A percentile compares a stretch with the other conserved stretches of the same genome.
phyloP scores from a whole-genome alignment of 2,888 invertebrate species.

The Apotomis capreana region DNA sequence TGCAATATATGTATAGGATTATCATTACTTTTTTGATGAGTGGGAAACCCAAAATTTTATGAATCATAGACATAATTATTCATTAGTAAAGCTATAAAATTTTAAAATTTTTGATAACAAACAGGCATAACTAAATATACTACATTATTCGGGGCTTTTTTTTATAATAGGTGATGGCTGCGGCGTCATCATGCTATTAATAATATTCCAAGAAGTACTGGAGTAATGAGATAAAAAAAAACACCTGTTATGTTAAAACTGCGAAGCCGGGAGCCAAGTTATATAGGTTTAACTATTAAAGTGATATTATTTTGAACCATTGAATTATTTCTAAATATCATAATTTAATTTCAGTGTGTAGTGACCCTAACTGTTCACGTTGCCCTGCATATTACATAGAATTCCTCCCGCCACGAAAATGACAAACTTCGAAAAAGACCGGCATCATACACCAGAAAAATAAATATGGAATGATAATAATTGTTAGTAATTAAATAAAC shows the following conservation, averaged over 20 bases:
- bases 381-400: conserved; percentile 26
- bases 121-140: neutral
- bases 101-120: neutral
- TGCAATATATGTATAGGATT: too few relatives aligned
- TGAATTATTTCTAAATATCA: neutral
- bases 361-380: conserved; percentile 40
- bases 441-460: conserved; percentile 8
- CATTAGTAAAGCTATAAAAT: too few relatives aligned
- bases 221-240: conserved; percentile 3
- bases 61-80: too few relatives aligned
- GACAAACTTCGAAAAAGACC: conserved; percentile 9
- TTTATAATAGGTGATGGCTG: conserved; percentile 6
- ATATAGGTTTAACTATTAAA: neutral
- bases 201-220: neutral
- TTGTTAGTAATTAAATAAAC: conserved; percentile 32
- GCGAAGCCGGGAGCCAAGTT: neutral
- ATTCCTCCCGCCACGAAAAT: conserved; percentile 18
- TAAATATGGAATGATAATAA: conserved; percentile 4
- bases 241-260: neutral
- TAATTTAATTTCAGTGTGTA: conserved; percentile 12
- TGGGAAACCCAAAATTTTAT: too few relatives aligned
- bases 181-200: conserved; percentile 22
- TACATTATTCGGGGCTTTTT: neutral
- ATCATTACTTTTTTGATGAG: too few relatives aligned
- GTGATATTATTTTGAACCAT: neutral